phyloP scores from a whole-genome alignment of 1,140 invertebrate genomes.

The Brachionus rotundiformis region DNA sequence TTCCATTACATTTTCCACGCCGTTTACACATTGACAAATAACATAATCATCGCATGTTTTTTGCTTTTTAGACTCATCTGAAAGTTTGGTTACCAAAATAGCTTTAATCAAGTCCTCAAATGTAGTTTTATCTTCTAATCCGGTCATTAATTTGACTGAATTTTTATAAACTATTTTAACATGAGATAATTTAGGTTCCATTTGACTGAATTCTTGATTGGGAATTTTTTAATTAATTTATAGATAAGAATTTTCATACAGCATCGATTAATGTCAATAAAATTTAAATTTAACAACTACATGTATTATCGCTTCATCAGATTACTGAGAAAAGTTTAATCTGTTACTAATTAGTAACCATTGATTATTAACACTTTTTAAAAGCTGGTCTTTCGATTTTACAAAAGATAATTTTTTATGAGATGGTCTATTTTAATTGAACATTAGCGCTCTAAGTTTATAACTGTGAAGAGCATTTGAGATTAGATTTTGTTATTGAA shows the following conservation, averaged over 20 bases:
- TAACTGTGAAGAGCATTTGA: neutral
- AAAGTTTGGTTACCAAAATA: neutral
- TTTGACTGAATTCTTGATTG: neutral
- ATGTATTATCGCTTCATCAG: neutral
- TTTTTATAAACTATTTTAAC: slow-evolving; percentile 36
- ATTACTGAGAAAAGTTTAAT: neutral
- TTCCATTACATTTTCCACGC: neutral
- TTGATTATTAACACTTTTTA: slow-evolving; percentile 36
- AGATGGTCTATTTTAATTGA: neutral
- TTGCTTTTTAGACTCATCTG: neutral
- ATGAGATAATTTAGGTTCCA: slow-evolving; percentile 22
- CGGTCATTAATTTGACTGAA: slow-evolving; percentile 21
- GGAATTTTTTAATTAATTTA: neutral
- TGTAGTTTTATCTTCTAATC: slow-evolving; percentile 10
- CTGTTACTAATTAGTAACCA: slow-evolving; percentile 35
- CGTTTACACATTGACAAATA: slow-evolving; percentile 9
- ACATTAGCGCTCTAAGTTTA: slow-evolving; percentile 1
- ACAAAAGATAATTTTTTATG: neutral
- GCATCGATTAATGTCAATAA: neutral
- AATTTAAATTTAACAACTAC: neutral
- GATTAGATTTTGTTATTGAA: neutral
- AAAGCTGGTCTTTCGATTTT: slow-evolving; percentile 6
- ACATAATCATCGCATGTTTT: slow-evolving; percentile 20
- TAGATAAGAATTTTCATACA: neutral
- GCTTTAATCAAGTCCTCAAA: slow-evolving; percentile 28